A percentile compares a stretch with the other conserved stretches of the same genome.
phyloP scores from a whole-genome alignment of 1,140 invertebrate genomes.

The Drosophila nannoptera region DNA sequence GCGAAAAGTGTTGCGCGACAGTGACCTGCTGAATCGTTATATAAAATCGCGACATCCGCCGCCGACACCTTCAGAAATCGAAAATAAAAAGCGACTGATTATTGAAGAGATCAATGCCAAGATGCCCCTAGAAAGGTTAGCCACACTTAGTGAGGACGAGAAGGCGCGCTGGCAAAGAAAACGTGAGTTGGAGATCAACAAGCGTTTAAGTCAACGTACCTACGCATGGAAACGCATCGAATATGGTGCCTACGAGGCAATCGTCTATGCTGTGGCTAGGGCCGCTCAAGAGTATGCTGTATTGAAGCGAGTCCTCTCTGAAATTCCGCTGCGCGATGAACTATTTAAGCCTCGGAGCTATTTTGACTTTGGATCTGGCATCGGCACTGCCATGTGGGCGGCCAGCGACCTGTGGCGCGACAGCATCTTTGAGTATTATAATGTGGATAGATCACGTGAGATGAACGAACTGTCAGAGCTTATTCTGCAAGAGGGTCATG shows the following conservation, averaged over 20 bases:
- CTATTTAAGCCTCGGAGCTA: slow-evolving; percentile 87
- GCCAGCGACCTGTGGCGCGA: slow-evolving; percentile 85
- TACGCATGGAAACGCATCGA: slow-evolving; percentile 87
- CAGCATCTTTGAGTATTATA: slow-evolving; percentile 88
- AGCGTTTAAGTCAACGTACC: slow-evolving; percentile 80
- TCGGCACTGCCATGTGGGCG: slow-evolving; percentile 91
- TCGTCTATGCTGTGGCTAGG: slow-evolving; percentile 86
- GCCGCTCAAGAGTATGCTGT: slow-evolving; percentile 88
- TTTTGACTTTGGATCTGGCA: slow-evolving; percentile 94
- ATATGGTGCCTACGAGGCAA: slow-evolving; percentile 83
- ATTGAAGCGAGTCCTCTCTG: slow-evolving; percentile 85
- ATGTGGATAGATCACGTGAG: slow-evolving; percentile 87
- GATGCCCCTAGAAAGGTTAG: slow-evolving; percentile 61
- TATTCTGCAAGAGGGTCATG: slow-evolving; percentile 84
- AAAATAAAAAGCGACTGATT: slow-evolving; percentile 72
- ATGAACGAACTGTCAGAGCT: slow-evolving; percentile 90
- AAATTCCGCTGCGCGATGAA: slow-evolving; percentile 84
- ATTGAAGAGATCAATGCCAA: slow-evolving; percentile 65
- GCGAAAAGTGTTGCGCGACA: slow-evolving; percentile 80
- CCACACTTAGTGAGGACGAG: slow-evolving; percentile 52
- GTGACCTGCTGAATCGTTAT: slow-evolving; percentile 81
- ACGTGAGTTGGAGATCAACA: slow-evolving; percentile 75
- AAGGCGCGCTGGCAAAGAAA: slow-evolving; percentile 70
- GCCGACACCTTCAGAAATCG: slow-evolving; percentile 81
- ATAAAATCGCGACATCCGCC: slow-evolving; percentile 83